A percentile compares a stretch with the other conserved stretches of the same genome.
Evolutionary conservation across 1,140 invertebrate genomes (phyloP).

Genomic region (Achroia grisella): DNA sequence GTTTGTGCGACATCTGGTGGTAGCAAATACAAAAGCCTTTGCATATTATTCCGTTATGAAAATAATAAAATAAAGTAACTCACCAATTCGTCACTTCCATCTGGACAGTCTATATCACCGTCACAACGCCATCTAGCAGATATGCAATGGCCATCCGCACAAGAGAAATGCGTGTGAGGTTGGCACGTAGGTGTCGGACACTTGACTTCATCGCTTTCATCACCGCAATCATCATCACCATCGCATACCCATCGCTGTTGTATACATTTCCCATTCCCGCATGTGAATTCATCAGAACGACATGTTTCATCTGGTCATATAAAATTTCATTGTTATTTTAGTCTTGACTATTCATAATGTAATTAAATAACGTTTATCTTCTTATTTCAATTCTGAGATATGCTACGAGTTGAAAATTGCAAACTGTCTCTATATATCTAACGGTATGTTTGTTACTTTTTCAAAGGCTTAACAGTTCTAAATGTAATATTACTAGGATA

Average conservation of each 20-base stretch:
- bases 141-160: slow-evolving; percentile 81
- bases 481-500: too few relatives aligned
- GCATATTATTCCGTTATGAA: too few relatives aligned
- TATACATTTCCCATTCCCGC: slow-evolving; percentile 91
- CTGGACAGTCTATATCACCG: slow-evolving; percentile 87
- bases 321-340: too few relatives aligned
- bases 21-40: too few relatives aligned
- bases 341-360: too few relatives aligned
- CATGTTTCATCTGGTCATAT: slow-evolving; percentile 84
- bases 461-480: too few relatives aligned
- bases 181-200: slow-evolving; percentile 82
- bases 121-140: slow-evolving; percentile 87
- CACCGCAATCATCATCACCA: slow-evolving; percentile 89
- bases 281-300: slow-evolving; percentile 91
- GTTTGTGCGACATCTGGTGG: too few relatives aligned
- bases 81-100: slow-evolving; percentile 86
- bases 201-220: slow-evolving; percentile 85
- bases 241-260: slow-evolving; percentile 92
- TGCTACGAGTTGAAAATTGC: too few relatives aligned
- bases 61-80: slow-evolving; percentile 34
- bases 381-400: too few relatives aligned
- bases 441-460: too few relatives aligned
- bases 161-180: slow-evolving; percentile 81
- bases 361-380: too few relatives aligned
- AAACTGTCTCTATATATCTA: too few relatives aligned